phyloP scores from a whole-genome alignment of 2,797 vertebrate species.

The Acropternis orthonyx region DNA sequence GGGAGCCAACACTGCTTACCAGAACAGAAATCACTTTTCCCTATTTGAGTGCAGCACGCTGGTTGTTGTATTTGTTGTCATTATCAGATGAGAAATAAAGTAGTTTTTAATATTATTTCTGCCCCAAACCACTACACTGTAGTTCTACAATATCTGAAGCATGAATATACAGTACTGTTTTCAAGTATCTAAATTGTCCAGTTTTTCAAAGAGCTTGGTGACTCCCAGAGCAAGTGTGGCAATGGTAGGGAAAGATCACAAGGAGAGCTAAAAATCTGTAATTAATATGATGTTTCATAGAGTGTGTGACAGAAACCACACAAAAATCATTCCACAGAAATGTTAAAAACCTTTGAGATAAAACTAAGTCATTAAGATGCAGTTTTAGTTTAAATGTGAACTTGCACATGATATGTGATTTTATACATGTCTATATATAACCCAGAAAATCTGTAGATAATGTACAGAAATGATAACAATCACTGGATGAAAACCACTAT shows the following conservation, averaged over 20 bases:
- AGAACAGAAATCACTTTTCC: neutral
- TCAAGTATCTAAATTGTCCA: neutral
- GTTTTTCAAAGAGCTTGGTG: neutral
- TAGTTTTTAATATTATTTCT: neutral
- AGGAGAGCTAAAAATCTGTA: neutral
- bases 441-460: neutral
- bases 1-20: neutral
- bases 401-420: neutral
- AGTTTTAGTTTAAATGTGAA: neutral
- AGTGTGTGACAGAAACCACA: neutral
- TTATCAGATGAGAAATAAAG: neutral
- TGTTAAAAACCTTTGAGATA: neutral
- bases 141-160: neutral
- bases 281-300: neutral
- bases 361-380: neutral
- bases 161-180: neutral
- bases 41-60: neutral
- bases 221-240: neutral
- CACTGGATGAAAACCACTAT: constrained; percentile 1
- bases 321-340: neutral
- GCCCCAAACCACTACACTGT: neutral
- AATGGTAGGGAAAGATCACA: neutral
- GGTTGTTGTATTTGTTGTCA: neutral
- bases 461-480: constrained; percentile 22
- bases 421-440: neutral